Evolutionary conservation across 2,888 invertebrate genomes (phyloP), one percentile per base, ranked within the genome.

Genomic region (Drosophila algonquin): DNA sequence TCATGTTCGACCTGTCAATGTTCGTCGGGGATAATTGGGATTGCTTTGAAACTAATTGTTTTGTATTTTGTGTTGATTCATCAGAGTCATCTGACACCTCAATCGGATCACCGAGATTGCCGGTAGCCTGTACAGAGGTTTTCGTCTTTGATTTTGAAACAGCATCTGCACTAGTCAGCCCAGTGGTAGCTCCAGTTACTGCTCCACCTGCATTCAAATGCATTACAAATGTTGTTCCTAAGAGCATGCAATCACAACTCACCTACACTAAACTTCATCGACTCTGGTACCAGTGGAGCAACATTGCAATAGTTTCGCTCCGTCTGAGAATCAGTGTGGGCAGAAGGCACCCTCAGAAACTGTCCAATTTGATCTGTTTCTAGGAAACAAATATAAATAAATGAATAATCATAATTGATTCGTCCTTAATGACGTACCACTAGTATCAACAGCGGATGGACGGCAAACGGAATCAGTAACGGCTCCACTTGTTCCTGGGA

Each of bases 261-360:
- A 52, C 63, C n/a, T n/a, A 75, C 48, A 27, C 61, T 55, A 24
- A 88, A 62, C 72, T 90, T 90, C 75, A 91, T 83, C 0, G 90
- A 90, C 14, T 92, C 91, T 1, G 92, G 91, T 2, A 92, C 89
- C 14, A 92, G 63, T 3, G 92, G 91, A 14, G 92, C 92, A 2
- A 92, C 92, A 80, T 92, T 92, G 57, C 92, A 92, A 73, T 90
- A 91, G 47, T 73, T 90, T 9, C 87, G 87, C 40, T 91, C 90
- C 5, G 71, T 30, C n/a, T 68, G 51, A 1, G 61, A n/a, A 7
- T 68, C 76, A 5, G 40, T 30, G 21, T 58, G 48, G 8, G 56
- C 1, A 1, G 59, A 44, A 3, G 64, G 48, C 3, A n/a, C 2
- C 1, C 27, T 53, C 35, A 73, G 18, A 2, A 71, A 8, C 44